Percentiles rank a stretch among this genome's conserved stretches.
These are phyloP conservation scores for Pterostichus madidus DNA, from an alignment of 2,888 invertebrate species.

Conservation along the genomic window DNA sequence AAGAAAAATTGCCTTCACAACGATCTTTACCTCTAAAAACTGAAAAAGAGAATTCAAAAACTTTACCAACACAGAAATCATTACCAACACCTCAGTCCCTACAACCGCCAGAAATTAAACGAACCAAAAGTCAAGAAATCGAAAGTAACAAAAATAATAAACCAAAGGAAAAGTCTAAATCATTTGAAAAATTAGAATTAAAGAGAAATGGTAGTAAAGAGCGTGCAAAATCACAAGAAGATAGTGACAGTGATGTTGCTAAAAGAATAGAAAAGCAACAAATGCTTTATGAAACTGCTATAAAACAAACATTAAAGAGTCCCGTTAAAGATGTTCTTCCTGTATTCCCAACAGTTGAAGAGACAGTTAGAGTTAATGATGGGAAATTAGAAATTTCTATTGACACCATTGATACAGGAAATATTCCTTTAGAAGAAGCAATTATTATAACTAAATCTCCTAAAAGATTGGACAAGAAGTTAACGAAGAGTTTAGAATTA, in stretches of 20 bases:
- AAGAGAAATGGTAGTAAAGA: constrained; percentile 81
- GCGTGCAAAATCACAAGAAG: constrained; percentile 86
- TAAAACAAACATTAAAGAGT: constrained; percentile 86
- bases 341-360: constrained; percentile 86
- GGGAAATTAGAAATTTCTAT: constrained; percentile 87
- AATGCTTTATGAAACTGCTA: constrained; percentile 86
- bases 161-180: constrained; percentile 84
- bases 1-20: constrained; percentile 59
- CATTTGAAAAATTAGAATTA: constrained; percentile 83
- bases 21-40: constrained; percentile 75
- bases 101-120: constrained; percentile 76
- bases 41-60: constrained; percentile 76
- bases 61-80: constrained; percentile 77
- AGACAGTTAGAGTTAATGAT: constrained; percentile 86
- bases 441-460: constrained; percentile 88
- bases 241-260: constrained; percentile 85
- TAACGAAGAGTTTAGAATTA: constrained; percentile 79
- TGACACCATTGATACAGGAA: constrained; percentile 79
- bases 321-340: constrained; percentile 87
- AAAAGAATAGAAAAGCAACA: constrained; percentile 88
- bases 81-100: constrained; percentile 71
- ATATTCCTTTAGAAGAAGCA: constrained; percentile 81
- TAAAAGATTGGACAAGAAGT: constrained; percentile 82
- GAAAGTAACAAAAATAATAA: constrained; percentile 79
- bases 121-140: constrained; percentile 82